These are phyloP conservation scores for Reticulitermes lucifugus DNA, from an alignment of 2,888 invertebrate species.

Conservation along the genomic window DNA sequence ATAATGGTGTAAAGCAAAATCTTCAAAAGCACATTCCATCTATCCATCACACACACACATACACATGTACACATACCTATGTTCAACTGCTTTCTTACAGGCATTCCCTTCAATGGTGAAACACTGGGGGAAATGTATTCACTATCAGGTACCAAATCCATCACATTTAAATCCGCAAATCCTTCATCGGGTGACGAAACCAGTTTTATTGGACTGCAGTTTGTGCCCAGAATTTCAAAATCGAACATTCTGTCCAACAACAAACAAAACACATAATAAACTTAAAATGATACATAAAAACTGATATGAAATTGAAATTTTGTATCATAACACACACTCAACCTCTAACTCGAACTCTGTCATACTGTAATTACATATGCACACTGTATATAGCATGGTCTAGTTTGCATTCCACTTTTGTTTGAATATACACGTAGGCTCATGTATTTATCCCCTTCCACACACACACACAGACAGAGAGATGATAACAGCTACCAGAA, in stretches of 20 bases:
- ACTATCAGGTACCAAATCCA: slow-evolving; percentile 48
- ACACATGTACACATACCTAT: slow-evolving; percentile 39
- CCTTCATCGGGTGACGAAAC: slow-evolving; percentile 61
- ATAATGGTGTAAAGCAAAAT: background rate
- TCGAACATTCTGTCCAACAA: slow-evolving; percentile 59
- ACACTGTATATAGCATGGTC: no score
- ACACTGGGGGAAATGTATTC: slow-evolving; percentile 59
- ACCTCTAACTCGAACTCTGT: no score
- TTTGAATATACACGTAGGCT: no score
- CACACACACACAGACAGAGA: no score
- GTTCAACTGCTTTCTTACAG: slow-evolving; percentile 36
- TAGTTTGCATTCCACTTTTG: no score
- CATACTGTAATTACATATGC: no score
- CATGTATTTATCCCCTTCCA: no score
- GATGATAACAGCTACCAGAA: no score
- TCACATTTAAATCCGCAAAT: slow-evolving; percentile 59
- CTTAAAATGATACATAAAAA: no score
- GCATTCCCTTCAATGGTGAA: slow-evolving; percentile 60
- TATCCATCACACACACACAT: no score
- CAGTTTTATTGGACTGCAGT: slow-evolving; percentile 61
- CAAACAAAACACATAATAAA: background rate
- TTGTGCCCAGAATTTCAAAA: slow-evolving; percentile 57
- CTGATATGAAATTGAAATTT: no score
- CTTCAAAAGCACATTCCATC: background rate
- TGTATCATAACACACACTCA: no score